phyloP scores from a whole-genome alignment of 1,140 invertebrate species.

The Ruditapes philippinarum region DNA sequence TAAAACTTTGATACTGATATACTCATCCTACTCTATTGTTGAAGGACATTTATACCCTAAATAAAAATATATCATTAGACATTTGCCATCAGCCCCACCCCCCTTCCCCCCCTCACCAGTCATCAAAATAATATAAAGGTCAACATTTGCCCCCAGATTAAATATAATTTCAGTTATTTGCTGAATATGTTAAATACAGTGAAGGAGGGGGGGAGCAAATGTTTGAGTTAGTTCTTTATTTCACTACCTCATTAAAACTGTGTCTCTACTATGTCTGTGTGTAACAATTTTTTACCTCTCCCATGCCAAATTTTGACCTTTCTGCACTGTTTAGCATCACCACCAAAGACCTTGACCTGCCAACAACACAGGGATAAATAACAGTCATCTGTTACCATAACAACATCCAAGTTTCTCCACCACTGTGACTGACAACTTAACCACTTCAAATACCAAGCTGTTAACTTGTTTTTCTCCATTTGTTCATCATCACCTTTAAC shows the following conservation, averaged over 20 bases:
- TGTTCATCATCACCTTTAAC: neutral
- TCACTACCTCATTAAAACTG: neutral
- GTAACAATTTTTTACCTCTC: neutral
- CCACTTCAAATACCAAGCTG: neutral
- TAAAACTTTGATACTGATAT: too few relatives aligned
- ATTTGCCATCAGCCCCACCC: too few relatives aligned
- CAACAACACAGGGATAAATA: slow-evolving; percentile 17
- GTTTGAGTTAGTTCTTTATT: too few relatives aligned
- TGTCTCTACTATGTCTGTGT: neutral
- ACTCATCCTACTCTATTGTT: too few relatives aligned
- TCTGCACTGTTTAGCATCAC: slow-evolving; percentile 17
- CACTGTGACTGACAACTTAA: neutral
- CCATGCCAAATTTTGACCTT: neutral
- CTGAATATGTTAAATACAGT: too few relatives aligned
- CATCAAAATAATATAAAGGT: too few relatives aligned
- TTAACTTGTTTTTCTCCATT: neutral
- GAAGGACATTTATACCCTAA: too few relatives aligned
- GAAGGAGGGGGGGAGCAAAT: too few relatives aligned
- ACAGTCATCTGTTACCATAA: slow-evolving; percentile 7
- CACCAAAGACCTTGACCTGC: slow-evolving; percentile 13
- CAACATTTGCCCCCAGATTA: too few relatives aligned
- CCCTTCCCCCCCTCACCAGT: too few relatives aligned
- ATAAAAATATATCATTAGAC: too few relatives aligned
- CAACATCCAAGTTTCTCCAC: slow-evolving; percentile 9
- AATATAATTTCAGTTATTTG: too few relatives aligned